Evolutionary conservation across 2,113 vertebrate genomes (phyloP), one percentile per base, ranked within the genome.

Genomic region (Mus pahari): DNA sequence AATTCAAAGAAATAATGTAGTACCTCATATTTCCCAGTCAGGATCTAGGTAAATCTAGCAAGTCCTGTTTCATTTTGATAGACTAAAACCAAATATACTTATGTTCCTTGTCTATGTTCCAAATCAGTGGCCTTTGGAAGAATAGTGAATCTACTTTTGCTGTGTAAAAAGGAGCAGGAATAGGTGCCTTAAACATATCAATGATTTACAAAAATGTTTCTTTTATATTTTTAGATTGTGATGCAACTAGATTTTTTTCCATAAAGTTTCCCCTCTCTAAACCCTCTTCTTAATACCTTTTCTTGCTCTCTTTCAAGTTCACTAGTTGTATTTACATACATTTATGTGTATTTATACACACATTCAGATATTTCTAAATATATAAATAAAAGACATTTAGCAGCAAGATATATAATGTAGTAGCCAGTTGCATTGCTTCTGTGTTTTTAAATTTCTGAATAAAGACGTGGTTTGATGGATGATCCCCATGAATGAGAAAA

Each of bases 241-340:
- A n/a, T 55, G 10, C 12, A 55, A 55, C 36, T 81, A 53, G 9
- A 55, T 79, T 22, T n/a, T 81, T 17, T 62, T 4, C 24, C 19
- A 13, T 36, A 48, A 33, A 8, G 4, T 50, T 79, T 22, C 19
- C 17, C 28, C 31, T 19, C 4, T 7, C 2, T 16, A 36, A 55
- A 36, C 2, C 1, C 2, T n/a, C 19, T 10, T 55, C 36, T 22
- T 66, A 31, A 6, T 22, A 20, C 10, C 19, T 2, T n/a, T n/a
- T 4, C 33, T 55, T 55, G 33, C 4, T 55, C 17, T 36, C 50
- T n/a, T 36, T 81, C 31, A 81, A 55, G 36, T 55, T 17, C 33
- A 55, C 36, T 79, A 17, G 11, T 22, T 22, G 8, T 79, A 53
- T 36, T 66, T 66, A 66, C 10, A 66, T 66, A 66, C 20, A 24